Base-by-base conservation (phyloP, 1,140 invertebrate genomes). In the Eurosta solidaginis region DNA sequence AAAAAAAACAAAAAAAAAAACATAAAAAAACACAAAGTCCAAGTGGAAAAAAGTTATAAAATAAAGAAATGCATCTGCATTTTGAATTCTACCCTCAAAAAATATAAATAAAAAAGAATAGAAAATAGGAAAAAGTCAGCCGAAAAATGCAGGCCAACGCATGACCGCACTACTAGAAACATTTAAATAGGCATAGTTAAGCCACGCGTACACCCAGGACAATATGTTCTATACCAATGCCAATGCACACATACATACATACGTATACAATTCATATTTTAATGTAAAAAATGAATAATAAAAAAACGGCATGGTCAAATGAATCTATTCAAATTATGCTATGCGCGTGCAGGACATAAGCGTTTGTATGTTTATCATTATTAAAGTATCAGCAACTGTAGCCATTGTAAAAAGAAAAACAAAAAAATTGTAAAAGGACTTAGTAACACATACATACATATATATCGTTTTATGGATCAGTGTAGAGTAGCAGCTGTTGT, bases 1-100 rank as follows among this genome's bases (percentile, higher is more conserved):
- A 78, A 50, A 22, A 74, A 74, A 45, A 77, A 50, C 5, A 36
- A 68, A 68, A 68, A 68, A 29, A 73, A 49, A 20, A 74, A 33
- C 14, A 50, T 33, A 33, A 20, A 33, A 52, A 22, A 50, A 20
- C 6, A 22, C 10, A 40, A 76, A 22, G 36, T 27, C 25, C 20
- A 42, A 76, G 36, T 20, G 36, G 49, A n/a, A 75, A 47, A 76
- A 68, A 29, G 59, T 40, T 45, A 77, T 33, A 77, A 77, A 54
- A 77, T 79, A 82, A 82, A 81, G 59, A 78, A 81, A 79, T 78
- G 74, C 78, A 80, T 47, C 42, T 54, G 77, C 33, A 78, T 68
- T 78, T 77, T 77, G 42, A 40, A 44, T 42, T 59, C 54, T 49
- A 44, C 54, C 42, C 27, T 45, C 3, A 59, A 20, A 76, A 76